Conservation (phyloP, 2,113 vertebrate genomes). For the Piprites chloris region DNA sequence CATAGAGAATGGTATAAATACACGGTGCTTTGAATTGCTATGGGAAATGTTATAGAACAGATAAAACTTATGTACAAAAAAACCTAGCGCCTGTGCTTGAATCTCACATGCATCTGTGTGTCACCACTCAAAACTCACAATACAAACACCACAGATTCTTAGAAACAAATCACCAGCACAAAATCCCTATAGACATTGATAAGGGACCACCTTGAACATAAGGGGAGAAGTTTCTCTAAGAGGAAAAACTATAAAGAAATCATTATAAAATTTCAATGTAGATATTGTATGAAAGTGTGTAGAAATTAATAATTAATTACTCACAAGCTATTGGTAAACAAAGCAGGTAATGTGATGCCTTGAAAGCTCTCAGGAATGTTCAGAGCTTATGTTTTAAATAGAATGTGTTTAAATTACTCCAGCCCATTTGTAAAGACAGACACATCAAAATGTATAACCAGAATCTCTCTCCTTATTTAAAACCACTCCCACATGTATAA, state of each 20-base stretch:
- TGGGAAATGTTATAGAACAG: constrained; percentile 16
- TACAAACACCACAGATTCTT: neutral
- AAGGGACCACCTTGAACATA: neutral
- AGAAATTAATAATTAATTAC: constrained; percentile 18
- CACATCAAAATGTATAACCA: constrained; percentile 6
- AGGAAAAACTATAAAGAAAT: neutral
- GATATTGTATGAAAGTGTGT: neutral
- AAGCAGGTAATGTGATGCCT: constrained; percentile 4
- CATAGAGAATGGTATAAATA: constrained; percentile 29
- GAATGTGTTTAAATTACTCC: neutral
- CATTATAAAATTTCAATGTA: neutral
- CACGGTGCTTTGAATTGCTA: constrained; percentile 3
- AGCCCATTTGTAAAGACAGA: neutral
- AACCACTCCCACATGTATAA: constrained; percentile 65
- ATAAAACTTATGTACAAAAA: neutral
- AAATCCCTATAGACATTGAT: neutral
- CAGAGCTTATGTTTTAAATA: neutral
- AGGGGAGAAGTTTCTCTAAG: neutral
- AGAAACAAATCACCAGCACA: neutral
- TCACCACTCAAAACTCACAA: neutral
- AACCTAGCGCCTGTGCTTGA: neutral
- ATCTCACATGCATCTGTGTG: neutral
- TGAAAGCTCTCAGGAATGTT: neutral
- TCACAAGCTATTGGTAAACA: constrained; percentile 36
- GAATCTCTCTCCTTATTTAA: constrained; percentile 44